Conservation (phyloP, 1,140 invertebrate genomes). For the Neelides sp. region DNA sequence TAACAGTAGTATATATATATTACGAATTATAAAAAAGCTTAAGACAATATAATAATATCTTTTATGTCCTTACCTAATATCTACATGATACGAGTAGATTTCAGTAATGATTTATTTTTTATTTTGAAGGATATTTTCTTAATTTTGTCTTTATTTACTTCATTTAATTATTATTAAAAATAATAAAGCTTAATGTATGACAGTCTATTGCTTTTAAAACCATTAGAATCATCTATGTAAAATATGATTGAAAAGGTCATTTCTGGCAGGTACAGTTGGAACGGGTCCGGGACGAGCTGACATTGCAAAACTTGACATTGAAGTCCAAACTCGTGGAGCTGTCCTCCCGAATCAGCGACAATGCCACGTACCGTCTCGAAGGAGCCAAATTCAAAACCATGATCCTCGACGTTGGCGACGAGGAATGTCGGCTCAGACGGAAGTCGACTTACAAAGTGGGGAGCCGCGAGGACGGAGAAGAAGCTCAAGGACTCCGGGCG, state of each 20-base stretch:
- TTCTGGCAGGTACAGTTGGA: constrained; percentile 33
- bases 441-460: constrained; percentile 31
- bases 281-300: constrained; percentile 35
- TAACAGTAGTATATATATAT: neutral
- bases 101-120: no score
- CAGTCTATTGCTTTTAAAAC: no score
- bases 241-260: neutral
- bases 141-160: no score
- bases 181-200: no score
- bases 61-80: neutral
- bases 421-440: constrained; percentile 22
- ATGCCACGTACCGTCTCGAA: constrained; percentile 34
- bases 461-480: constrained; percentile 25
- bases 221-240: neutral
- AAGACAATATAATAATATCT: neutral
- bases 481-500: constrained; percentile 23
- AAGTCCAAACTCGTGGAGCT: constrained; percentile 34
- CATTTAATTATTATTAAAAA: no score
- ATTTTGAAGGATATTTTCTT: no score
- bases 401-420: constrained; percentile 4
- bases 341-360: constrained; percentile 31
- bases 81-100: no score
- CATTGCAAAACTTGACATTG: constrained; percentile 34
- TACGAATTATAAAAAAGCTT: neutral
- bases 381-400: constrained; percentile 17